Base-by-base conservation (phyloP, 2,888 invertebrate genomes). In the Oligia latruncula region DNA sequence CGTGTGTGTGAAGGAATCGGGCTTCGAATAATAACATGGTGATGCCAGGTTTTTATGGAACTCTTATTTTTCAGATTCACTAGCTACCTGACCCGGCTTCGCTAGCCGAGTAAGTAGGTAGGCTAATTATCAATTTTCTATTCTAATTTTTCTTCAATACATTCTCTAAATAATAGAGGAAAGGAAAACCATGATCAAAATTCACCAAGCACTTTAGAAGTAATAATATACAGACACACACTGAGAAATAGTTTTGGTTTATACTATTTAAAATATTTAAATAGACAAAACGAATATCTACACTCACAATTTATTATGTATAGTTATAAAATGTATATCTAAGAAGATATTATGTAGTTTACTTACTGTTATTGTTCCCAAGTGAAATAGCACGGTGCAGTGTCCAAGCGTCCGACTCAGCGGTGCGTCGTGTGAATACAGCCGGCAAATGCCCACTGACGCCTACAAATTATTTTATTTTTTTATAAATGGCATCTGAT, bases 391-490 rank as follows among this genome's bases (percentile, higher is more conserved):
- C 97, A 76, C 98, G 97, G 90, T 99, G 99, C 74, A 99, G 94
- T 23, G 99, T 99, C 99, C 99, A 99, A 6, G 99, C 98, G 95
- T 99, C 99, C 0, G 98, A 98, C 93, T 99, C 99, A 0, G 99
- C 98, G 0, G 98, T 98, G 68, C 98, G 97, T 92, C 98, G 98
- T 0, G 98, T 98, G 91, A 98, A 99, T 92, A 98, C 98, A 70
- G 98, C 98, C 0, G 99, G 99, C 89, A 99, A 95, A 92, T 98
- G 98, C 1, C 99, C 99, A 79, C 97, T 97, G 89, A 98, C 97
- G 58, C 98, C 98, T 97, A 94, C 88, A 90, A 90, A 49, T 13
- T 3, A 13, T 13, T 13, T 49, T 49, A 29, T 49, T 13, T 49
- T 49, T 49, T 49, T 46, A 46, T 46, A 46, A 46, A 11, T 11